phyloP scores from a whole-genome alignment of 1,140 invertebrate genomes.

The Saccostrea echinata region DNA sequence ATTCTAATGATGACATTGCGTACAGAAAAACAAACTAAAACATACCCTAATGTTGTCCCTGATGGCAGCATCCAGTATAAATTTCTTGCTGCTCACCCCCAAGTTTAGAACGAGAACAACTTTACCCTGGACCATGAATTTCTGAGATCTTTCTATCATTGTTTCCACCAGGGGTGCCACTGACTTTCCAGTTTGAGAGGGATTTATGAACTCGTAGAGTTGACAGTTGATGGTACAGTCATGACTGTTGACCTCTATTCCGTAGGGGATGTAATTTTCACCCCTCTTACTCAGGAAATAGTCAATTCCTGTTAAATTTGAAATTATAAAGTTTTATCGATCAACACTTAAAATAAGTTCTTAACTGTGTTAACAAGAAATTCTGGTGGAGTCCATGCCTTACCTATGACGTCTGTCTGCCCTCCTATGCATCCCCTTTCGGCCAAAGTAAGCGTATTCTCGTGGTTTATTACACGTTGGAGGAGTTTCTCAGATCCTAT shows the following conservation, averaged over 20 bases:
- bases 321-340: too few relatives aligned
- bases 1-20: background rate
- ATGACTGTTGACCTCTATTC: slow-evolving; percentile 66
- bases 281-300: slow-evolving; percentile 52
- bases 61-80: slow-evolving; percentile 53
- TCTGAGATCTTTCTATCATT: slow-evolving; percentile 61
- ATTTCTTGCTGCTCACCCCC: slow-evolving; percentile 51
- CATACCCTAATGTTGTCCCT: slow-evolving; percentile 64
- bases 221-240: slow-evolving; percentile 69
- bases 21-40: background rate
- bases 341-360: too few relatives aligned
- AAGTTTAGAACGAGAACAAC: slow-evolving; percentile 58
- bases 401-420: slow-evolving; percentile 69
- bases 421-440: slow-evolving; percentile 60
- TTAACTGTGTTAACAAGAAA: too few relatives aligned
- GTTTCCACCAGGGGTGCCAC: slow-evolving; percentile 57
- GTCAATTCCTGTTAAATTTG: slow-evolving; percentile 59
- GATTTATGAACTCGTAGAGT: slow-evolving; percentile 60
- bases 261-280: slow-evolving; percentile 47
- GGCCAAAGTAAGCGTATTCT: slow-evolving; percentile 51
- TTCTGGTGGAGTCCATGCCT: background rate
- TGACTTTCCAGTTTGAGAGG: slow-evolving; percentile 34
- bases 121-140: slow-evolving; percentile 54
- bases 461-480: slow-evolving; percentile 56
- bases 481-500: slow-evolving; percentile 54